Base-by-base conservation (phyloP, 2,113 vertebrate species). In the Octodon degus region DNA sequence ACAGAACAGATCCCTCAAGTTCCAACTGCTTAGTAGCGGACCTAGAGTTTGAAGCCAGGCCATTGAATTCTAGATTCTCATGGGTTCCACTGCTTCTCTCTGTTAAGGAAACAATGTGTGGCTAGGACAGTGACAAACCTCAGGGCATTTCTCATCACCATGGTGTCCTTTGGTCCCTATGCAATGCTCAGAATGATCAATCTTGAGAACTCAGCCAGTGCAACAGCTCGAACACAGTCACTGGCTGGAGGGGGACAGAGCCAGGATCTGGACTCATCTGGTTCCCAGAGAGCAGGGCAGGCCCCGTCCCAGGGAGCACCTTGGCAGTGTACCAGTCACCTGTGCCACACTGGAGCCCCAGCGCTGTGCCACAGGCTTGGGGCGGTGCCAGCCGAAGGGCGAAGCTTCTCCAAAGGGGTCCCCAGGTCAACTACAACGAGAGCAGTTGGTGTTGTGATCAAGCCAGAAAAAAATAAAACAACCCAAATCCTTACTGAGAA, bases 401-500 rank as follows among this genome's bases (percentile, higher is more conserved):
- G 88, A 92, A 94, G 86, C 53, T 94, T 95, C 65, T 81, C 17
- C 88, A 50, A 70, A 14, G 95, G 37, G 17, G 1, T 8, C 34
- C 22, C 63, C 40, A 2, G 5, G 24, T n/a, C 34, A 37, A 55
- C 68, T 8, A 55, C 80, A 86, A 91, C 91, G 98, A 94, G 90
- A 92, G 86, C 85, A 89, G 87, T 85, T 80, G 85, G 95, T 94
- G 94, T 85, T 70, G 32, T 60, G 89, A 82, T 89, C 53, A n/a
- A 95, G 67, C 70, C 93, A 37, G 74, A 43, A 76, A 76, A 70
- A 37, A 94, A 60, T 95, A 40, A 34, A 34, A 63, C 24, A 68
- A 37, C 79, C 34, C 77, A 88, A 97, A 94, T 68, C 58, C 17
- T 97, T 96, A 79, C 58, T 77, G 74, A 97, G 55, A 58, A 58